These are phyloP conservation scores for Bubo blakistoni DNA, from an alignment of 2,113 vertebrate genomes.

Conservation along the genomic window DNA sequence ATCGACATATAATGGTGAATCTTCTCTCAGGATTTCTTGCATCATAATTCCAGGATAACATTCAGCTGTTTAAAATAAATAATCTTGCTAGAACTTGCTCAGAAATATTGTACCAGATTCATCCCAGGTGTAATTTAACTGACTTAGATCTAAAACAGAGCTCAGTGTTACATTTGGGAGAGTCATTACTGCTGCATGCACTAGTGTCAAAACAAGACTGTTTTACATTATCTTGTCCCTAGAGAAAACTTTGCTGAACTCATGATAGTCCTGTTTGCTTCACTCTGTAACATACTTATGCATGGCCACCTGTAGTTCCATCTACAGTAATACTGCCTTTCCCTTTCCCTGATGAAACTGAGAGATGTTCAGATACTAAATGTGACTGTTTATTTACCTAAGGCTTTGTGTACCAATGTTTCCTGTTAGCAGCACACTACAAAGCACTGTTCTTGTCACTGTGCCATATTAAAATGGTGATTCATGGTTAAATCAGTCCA, in stretches of 20 bases:
- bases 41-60: background rate
- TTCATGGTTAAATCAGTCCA: background rate
- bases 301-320: background rate
- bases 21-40: background rate
- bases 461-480: background rate
- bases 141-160: background rate
- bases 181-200: background rate
- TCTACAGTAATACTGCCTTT: background rate
- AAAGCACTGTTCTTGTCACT: background rate
- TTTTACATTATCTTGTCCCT: background rate
- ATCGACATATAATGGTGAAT: background rate
- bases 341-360: background rate
- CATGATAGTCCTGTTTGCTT: background rate
- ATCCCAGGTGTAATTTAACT: background rate
- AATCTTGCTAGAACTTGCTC: background rate
- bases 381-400: background rate
- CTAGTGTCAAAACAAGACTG: background rate
- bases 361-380: background rate
- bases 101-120: background rate
- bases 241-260: background rate
- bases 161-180: background rate
- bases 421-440: background rate
- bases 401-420: background rate
- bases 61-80: slow-evolving; percentile 4
- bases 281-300: background rate